A percentile compares a stretch with the other conserved stretches of the same genome.
Evolutionary conservation across 2,888 invertebrate species (phyloP).

Genomic region (Latrodectus hesperus): DNA sequence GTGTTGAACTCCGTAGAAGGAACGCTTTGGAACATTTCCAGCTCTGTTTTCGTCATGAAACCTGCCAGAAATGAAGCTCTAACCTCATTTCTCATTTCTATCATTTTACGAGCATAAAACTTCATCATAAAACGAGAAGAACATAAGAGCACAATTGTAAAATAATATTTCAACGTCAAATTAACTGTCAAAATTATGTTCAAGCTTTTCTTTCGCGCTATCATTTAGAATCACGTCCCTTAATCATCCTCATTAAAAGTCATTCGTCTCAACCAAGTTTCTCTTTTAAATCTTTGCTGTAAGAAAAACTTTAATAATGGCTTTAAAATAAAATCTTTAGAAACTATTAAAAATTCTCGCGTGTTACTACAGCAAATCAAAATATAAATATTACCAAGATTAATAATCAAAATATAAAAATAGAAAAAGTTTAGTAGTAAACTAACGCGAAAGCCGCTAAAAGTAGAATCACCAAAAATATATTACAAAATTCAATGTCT

Average conservation of each 20-base stretch:
- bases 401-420: too few relatives aligned
- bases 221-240: not conserved
- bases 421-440: too few relatives aligned
- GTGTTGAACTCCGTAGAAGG: slow-evolving; percentile 81
- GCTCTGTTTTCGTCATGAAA: slow-evolving; percentile 79
- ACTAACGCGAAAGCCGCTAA: too few relatives aligned
- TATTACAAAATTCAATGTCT: too few relatives aligned
- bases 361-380: too few relatives aligned
- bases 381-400: too few relatives aligned
- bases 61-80: slow-evolving; percentile 75
- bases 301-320: too few relatives aligned
- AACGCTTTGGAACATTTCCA: slow-evolving; percentile 79
- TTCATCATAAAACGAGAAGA: slow-evolving; percentile 16
- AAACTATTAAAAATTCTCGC: too few relatives aligned
- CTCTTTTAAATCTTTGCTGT: too few relatives aligned
- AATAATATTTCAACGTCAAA: slow-evolving; percentile 44
- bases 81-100: not conserved
- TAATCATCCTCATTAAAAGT: not conserved
- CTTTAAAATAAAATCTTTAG: too few relatives aligned
- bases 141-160: slow-evolving; percentile 12
- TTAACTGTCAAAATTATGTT: slow-evolving; percentile 9
- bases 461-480: too few relatives aligned
- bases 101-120: slow-evolving; percentile 6
- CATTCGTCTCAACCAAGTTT: too few relatives aligned
- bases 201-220: not conserved